A percentile compares a stretch with the other conserved stretches of the same genome.
phyloP scores from a whole-genome alignment of 2,888 invertebrate species.

The Sialis lutaria region DNA sequence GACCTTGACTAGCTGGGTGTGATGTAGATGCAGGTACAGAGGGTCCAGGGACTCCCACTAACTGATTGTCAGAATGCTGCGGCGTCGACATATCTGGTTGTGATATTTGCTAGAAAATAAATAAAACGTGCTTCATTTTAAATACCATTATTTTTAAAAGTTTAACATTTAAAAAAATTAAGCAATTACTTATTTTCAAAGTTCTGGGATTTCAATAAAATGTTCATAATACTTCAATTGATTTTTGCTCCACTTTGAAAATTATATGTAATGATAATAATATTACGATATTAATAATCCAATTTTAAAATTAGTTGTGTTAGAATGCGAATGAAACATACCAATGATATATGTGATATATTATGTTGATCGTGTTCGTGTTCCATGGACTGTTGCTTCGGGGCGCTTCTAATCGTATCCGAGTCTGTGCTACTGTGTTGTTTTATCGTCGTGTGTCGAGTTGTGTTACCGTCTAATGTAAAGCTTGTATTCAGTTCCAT shows the following conservation, averaged over 20 bases:
- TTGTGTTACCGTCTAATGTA: conserved; percentile 15
- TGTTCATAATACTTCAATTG: too few species aligned
- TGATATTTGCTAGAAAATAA: conserved; percentile 20
- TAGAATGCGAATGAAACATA: background rate
- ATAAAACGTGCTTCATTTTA: too few species aligned
- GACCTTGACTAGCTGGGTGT: conserved; percentile 11
- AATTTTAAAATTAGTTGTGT: too few species aligned
- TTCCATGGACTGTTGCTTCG: conserved; percentile 30
- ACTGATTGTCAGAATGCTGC: conserved; percentile 17
- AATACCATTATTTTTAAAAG: too few species aligned
- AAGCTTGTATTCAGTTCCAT: conserved; percentile 12
- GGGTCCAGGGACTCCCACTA: conserved; percentile 20
- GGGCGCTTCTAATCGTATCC: conserved; percentile 31
- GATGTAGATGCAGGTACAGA: conserved; percentile 17
- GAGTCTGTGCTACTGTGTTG: conserved; percentile 21
- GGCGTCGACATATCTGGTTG: conserved; percentile 20
- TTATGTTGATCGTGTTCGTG: conserved; percentile 18
- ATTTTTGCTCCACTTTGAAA: too few species aligned
- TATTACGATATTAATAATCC: too few species aligned
- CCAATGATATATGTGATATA: background rate
- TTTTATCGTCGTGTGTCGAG: conserved; percentile 17
- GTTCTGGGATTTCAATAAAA: background rate
- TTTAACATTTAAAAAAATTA: too few species aligned
- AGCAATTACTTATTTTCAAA: too few species aligned
- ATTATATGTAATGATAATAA: background rate